Percentiles rank a stretch among this genome's conserved stretches.
phyloP scores from a whole-genome alignment of 2,888 invertebrate species.

The Brachynemurus nebulosus region DNA sequence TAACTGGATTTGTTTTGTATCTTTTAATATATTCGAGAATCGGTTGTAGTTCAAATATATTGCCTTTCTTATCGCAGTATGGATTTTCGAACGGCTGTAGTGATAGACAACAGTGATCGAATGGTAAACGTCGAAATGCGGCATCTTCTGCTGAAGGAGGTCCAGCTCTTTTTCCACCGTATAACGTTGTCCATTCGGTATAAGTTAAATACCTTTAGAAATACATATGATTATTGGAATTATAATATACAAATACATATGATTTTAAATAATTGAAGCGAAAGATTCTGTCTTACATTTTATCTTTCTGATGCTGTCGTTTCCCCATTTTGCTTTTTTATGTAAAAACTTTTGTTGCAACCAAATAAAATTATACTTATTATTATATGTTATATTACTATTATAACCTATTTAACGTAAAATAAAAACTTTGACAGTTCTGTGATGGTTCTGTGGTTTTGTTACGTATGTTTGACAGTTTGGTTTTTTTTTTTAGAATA shows the following conservation, averaged over 20 bases:
- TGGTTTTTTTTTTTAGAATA: too few relatives aligned
- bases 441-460: too few relatives aligned
- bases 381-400: too few relatives aligned
- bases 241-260: conserved; percentile 6
- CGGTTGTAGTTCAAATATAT: conserved; percentile 83
- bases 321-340: conserved; percentile 58
- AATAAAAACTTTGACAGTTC: too few relatives aligned
- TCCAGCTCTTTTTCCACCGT: conserved; percentile 68
- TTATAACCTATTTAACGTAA: too few relatives aligned
- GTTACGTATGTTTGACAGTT: too few relatives aligned
- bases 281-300: conserved; percentile 53
- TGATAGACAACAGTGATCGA: conserved; percentile 82
- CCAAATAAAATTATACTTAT: too few relatives aligned
- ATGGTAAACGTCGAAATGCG: conserved; percentile 83
- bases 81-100: conserved; percentile 87
- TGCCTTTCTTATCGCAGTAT: conserved; percentile 78
- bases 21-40: conserved; percentile 78
- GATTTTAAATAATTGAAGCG: not conserved
- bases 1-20: conserved; percentile 86
- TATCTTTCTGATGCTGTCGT: conserved; percentile 87
- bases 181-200: conserved; percentile 79
- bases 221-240: not conserved
- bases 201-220: conserved; percentile 73
- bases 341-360: too few relatives aligned
- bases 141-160: conserved; percentile 57